Percentiles rank a stretch among this genome's conserved stretches.
Evolutionary conservation across 2,113 vertebrate genomes (phyloP).

Genomic region (Engraulis encrasicolus): DNA sequence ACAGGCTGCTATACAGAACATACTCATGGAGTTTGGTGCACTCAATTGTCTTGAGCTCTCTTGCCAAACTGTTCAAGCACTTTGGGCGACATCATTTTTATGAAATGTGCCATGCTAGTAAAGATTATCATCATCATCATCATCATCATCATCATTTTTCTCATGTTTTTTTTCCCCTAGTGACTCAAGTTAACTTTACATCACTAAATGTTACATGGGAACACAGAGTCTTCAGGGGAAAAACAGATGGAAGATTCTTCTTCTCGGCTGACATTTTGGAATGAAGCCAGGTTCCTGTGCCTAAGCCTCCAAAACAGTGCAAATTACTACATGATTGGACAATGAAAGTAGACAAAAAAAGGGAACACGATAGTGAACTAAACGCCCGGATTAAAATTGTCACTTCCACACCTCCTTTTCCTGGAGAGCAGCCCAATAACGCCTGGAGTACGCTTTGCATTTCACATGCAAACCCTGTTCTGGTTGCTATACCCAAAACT

Average conservation of each 20-base stretch:
- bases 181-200: no score
- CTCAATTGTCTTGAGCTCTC: no score
- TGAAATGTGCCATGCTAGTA: no score
- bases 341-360: neutral
- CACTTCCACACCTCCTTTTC: neutral
- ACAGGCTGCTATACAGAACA: no score
- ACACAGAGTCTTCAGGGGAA: neutral
- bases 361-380: neutral
- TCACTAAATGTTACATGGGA: neutral
- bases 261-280: neutral
- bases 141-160: no score
- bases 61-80: no score
- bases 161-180: no score
- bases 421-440: neutral
- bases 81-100: no score
- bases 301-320: neutral
- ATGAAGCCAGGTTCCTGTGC: neutral
- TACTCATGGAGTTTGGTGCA: no score
- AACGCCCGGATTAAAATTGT: neutral
- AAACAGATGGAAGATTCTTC: neutral
- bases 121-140: no score
- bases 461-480: neutral
- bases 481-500: neutral
- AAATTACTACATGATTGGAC: neutral
- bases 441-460: neutral